Conservation (phyloP, 2,888 invertebrate genomes). For the Quadroppia sp. region DNA sequence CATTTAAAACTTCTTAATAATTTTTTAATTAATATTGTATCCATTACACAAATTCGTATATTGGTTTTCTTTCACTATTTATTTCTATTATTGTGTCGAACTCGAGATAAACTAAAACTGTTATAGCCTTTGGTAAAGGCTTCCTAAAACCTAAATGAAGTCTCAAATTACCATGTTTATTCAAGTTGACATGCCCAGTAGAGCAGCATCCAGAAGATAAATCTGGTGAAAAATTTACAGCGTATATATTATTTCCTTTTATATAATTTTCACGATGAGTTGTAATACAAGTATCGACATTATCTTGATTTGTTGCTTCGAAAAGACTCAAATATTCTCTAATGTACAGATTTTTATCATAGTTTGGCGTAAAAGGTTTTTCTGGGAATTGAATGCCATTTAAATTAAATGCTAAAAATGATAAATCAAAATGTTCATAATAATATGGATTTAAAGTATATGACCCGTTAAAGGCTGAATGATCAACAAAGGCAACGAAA, state of each 20-base stretch:
- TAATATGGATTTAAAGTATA: conserved; percentile 19
- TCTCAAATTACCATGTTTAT: conserved; percentile 6
- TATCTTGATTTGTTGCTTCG: neutral
- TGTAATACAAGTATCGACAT: neutral
- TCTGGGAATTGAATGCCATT: conserved; percentile 11
- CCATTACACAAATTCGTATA: conserved; percentile 4
- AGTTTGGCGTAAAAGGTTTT: neutral
- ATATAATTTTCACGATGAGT: neutral
- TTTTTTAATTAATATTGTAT: neutral
- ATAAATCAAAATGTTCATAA: neutral
- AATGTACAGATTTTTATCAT: neutral
- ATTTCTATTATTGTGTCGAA: conserved; percentile 23
- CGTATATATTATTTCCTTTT: conserved; percentile 11
- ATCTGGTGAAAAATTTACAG: conserved; percentile 33
- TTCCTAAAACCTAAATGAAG: conserved; percentile 11
- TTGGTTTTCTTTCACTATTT: neutral
- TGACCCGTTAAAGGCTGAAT: conserved; percentile 17
- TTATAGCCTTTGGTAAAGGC: neutral
- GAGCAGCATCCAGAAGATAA: conserved; percentile 17
- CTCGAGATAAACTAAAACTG: neutral
- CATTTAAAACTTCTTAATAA: neutral
- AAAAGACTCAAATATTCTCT: conserved; percentile 2
- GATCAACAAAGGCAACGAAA: conserved; percentile 15
- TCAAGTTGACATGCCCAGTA: neutral
- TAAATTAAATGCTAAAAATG: neutral